Evolutionary conservation across 2,888 invertebrate species (phyloP), one percentile per base, ranked within the genome.

Genomic region (Dicyrtoma fusca): DNA sequence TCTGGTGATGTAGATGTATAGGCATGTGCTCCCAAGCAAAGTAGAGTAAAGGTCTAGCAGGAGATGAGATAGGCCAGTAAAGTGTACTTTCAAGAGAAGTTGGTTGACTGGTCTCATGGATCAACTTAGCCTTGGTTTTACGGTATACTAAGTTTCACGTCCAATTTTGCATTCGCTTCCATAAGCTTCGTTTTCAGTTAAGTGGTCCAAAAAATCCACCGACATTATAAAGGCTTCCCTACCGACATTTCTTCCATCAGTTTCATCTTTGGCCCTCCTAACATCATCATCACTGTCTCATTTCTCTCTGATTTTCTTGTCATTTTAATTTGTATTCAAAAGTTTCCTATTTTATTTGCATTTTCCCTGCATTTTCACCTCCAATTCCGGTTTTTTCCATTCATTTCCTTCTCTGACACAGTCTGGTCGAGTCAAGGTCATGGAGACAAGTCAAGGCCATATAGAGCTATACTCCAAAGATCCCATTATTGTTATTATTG

Each of bases 201-300:
- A 87, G 86, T 86, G 86, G 86, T 85, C 86, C 86, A 87, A 86
- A 85, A 87, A 87, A 87, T 87, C 87, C 85, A 86, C 85, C 84
- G 85, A 85, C 84, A 84, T 85, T 73, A 66, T 86, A 71, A 72
- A 72, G 63, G 59, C 66, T 59, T 61, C 19, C 68, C 64, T 14
- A 21, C 44, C 55, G 23, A 45, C 53, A 45, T 63, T 59, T 74
- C 70, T 66, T 70, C 51, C 65, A 61, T 65, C 70, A 70, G 61
- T 63, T 55, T 65, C 69, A 53, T 14, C 51, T 44, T 17, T 19
- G 14, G 47, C 65, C 14, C 44, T 63, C 45, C 63, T 63, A 42
- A 45, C 45, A 63, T 44, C 44, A 53, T 53, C 53, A 63, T 51
- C 51, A 51, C 34, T 65, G 34, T 65, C 65, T 25, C 6, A 23